Base-by-base conservation (phyloP, 2,888 invertebrate species). In the Adela reaumurella region DNA sequence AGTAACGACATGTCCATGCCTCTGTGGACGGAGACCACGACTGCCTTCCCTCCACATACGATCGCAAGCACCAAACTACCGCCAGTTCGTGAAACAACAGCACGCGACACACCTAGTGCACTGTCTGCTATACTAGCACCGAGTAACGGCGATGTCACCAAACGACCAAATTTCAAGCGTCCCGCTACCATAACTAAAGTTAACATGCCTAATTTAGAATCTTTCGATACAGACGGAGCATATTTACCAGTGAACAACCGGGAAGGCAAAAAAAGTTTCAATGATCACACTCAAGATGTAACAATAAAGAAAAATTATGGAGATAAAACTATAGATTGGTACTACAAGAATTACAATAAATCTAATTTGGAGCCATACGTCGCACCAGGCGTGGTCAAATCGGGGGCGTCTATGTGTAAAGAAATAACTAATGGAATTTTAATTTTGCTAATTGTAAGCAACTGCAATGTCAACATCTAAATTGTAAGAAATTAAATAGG, bases 321-420 rank as follows among this genome's bases (percentile, higher is more conserved):
- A 14, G 80, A 81, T 54, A 77, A 70, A 54, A 70, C 82, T 46
- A 87, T 87, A 70, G 87, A 87, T 57, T 94, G 94, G 94, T 94
- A 94, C 67, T 93, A 89, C 64, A 88, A 87, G 55, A 92, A 91
- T 65, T 93, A 93, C 62, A 90, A 90, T 64, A 86, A 85, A 59
- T 83, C 77, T 19, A 70, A 76, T 58, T 59, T 80, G 56, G 68
- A 76, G 55, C 77, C 80, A 1, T 80, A 77, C 57, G 61, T 80
- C 51, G 76, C 70, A 53, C 78, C 80, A 28, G 73, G 68, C 46
- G 63, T 78, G 46, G 35, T 35, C n/a, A 35, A 35, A 35, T 35
- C 35, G 4, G 11, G n/a, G 14, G 14, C 14, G 5, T 4, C 24
- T 24, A 6, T 8, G 8, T 8, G 5, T 24, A 24, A 24, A 24